Evolutionary conservation across 2,797 vertebrate species (phyloP).

Genomic region (Poecilia picta): DNA sequence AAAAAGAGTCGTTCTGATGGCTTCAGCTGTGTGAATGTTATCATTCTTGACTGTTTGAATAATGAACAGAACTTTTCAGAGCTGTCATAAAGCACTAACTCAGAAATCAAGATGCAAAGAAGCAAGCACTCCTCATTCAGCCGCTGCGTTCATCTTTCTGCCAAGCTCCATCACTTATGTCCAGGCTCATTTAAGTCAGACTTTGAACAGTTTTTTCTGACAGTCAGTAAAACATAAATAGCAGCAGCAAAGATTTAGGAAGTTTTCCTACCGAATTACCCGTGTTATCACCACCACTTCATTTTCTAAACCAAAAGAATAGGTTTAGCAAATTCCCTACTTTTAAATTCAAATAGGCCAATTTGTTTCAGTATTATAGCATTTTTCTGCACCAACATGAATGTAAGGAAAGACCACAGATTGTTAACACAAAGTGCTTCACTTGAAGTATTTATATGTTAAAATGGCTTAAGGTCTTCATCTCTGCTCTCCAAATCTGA

Average conservation of each 20-base stretch:
- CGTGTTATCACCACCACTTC: neutral
- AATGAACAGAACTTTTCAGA: conserved; percentile 21
- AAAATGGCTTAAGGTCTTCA: neutral
- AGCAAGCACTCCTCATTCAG: conserved; percentile 9
- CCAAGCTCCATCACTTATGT: neutral
- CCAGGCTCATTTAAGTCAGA: neutral
- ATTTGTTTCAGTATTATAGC: neutral
- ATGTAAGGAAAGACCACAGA: neutral
- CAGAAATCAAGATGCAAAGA: conserved; percentile 67
- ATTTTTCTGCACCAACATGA: neutral
- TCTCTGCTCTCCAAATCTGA: neutral
- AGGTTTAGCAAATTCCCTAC: neutral
- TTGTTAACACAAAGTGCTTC: neutral
- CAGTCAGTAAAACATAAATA: conserved; percentile 32
- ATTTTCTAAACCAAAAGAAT: neutral
- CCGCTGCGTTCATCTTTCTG: neutral
- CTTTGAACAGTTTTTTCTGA: neutral
- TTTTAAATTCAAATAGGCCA: neutral
- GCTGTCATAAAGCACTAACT: conserved; percentile 22
- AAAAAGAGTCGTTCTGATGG: conserved; percentile 10
- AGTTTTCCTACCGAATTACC: neutral
- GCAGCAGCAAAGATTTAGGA: conserved; percentile 13
- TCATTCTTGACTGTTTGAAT: conserved; percentile 19
- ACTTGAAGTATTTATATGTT: neutral
- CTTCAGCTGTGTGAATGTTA: conserved; percentile 8